A percentile compares a stretch with the other conserved stretches of the same genome.
phyloP scores from a whole-genome alignment of 2,113 vertebrate genomes.

The Hippocampus guttulatus region DNA sequence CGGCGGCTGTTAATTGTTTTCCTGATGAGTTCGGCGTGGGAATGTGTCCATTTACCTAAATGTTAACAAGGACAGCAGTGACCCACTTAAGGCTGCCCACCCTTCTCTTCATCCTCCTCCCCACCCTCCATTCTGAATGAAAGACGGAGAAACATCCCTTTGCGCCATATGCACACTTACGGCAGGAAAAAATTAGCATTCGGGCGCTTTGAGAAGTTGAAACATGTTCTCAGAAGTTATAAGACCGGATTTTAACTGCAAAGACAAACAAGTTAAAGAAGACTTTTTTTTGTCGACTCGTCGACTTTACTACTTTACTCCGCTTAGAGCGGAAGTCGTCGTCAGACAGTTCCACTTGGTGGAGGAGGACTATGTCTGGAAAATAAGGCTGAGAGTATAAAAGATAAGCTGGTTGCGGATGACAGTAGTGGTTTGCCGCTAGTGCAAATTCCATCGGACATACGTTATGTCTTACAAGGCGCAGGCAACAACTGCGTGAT shows the following conservation, averaged over 20 bases:
- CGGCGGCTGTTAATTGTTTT: conserved; percentile 66
- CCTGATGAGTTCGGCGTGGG: conserved; percentile 60
- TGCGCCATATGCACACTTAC: conserved; percentile 43
- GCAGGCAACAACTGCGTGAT: too few species aligned
- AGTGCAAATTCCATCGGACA: too few species aligned
- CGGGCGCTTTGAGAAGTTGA: neutral
- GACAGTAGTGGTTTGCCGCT: too few species aligned
- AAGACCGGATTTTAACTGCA: neutral
- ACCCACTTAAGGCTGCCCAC: conserved; percentile 46
- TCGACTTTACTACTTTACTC: too few species aligned
- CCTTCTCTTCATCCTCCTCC: neutral
- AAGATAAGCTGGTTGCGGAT: too few species aligned
- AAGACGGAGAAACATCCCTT: conserved; percentile 59
- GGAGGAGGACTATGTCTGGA: too few species aligned
- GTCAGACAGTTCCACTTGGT: too few species aligned
- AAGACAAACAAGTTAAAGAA: neutral
- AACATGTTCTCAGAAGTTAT: neutral
- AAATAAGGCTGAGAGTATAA: too few species aligned
- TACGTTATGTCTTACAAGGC: too few species aligned
- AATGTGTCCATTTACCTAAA: conserved; percentile 68
- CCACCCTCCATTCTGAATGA: conserved; percentile 31
- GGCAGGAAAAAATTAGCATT: conserved; percentile 19
- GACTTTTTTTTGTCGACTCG: neutral
- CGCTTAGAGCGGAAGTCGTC: too few species aligned
- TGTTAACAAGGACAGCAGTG: conserved; percentile 68